A percentile compares a stretch with the other conserved stretches of the same genome.
These are phyloP conservation scores for Sciurus carolinensis DNA, from an alignment of 2,797 vertebrate species.

Conservation along the genomic window DNA sequence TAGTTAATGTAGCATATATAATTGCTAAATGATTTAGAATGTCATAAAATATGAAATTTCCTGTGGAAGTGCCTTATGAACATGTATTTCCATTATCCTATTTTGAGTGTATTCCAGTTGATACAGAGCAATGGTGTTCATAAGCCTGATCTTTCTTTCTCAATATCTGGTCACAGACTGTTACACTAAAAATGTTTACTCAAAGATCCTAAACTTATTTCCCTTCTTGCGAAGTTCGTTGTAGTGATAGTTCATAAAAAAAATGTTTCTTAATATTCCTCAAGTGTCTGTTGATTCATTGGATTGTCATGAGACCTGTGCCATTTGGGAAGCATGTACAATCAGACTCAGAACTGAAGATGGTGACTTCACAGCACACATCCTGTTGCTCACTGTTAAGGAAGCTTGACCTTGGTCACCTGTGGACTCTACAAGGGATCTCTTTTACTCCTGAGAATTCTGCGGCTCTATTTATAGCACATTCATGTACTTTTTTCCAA, in stretches of 20 bases:
- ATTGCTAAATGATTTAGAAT: conserved; percentile 88
- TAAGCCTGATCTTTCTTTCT: conserved; percentile 68
- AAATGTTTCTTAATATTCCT: conserved; percentile 67
- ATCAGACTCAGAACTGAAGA: not conserved
- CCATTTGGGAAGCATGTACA: not conserved
- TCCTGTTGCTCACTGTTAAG: not conserved
- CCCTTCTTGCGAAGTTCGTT: conserved; percentile 77
- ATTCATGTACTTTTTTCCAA: not conserved
- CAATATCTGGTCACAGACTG: conserved; percentile 85
- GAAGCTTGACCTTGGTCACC: too few relatives aligned
- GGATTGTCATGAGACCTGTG: not conserved
- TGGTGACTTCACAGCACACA: not conserved
- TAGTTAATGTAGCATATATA: conserved; percentile 89
- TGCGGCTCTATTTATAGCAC: not conserved
- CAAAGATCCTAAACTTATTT: conserved; percentile 91
- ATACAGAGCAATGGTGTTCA: conserved; percentile 80
- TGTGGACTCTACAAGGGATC: not conserved
- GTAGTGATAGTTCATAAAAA: conserved; percentile 79
- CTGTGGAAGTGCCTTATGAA: conserved; percentile 96
- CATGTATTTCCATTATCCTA: conserved; percentile 86
- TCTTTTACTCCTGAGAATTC: not conserved
- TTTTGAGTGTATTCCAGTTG: conserved; percentile 84
- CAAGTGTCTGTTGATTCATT: conserved; percentile 52
- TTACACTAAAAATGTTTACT: conserved; percentile 92
- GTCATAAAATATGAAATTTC: conserved; percentile 93